Evolutionary conservation across 2,888 invertebrate genomes (phyloP), one percentile per base, ranked within the genome.

Genomic region (Amblyjoppa proteus): DNA sequence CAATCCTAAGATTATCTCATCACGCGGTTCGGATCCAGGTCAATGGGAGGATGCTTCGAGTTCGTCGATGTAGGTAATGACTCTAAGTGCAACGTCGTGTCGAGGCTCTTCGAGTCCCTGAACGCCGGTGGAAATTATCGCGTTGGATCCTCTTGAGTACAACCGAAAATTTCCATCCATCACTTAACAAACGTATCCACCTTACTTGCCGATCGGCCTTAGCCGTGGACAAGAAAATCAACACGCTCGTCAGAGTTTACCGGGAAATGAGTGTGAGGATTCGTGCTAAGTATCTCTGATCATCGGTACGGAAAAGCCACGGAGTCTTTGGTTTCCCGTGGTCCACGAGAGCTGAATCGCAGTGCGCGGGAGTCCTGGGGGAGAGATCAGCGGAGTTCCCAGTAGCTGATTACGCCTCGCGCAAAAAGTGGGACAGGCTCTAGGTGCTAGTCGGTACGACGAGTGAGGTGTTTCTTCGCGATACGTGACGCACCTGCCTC

Each of bases 311-410:
- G 68, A 56, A 79, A 71, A 76, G 61, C 56, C 31, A 45, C n/a
- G n/a, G 13, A 20, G 51, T 71, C 70, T 71, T 51, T 58, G 78
- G 71, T 68, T 79, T 49, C 56, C n/a, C 56, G 58, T 73, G 79
- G 75, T 82, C 79, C 38, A 70, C 28, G 49, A n/a, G 56, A 28
- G 61, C 41, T 51, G 71, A 80, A 20, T 76, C 66, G 71, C 70
- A 64, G 31, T 28, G 76, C 56, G 73, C 77, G 66, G 68, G 28
- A 70, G 83, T 89, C 91, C 90, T 88, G 86, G 81, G 91, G 91
- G 91, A 90, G 89, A 91, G 88, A 88, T 90, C 89, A 88, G 70
- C 83, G 38, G 87, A 88, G 89, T 91, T 91, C 90, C 88, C 83
- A 81, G 90, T 89, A 91, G 88, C 87, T 91, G 90, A 91, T 90